These are phyloP conservation scores for Tragelaphus strepsiceros DNA, from an alignment of 2,113 vertebrate species.

Conservation along the genomic window DNA sequence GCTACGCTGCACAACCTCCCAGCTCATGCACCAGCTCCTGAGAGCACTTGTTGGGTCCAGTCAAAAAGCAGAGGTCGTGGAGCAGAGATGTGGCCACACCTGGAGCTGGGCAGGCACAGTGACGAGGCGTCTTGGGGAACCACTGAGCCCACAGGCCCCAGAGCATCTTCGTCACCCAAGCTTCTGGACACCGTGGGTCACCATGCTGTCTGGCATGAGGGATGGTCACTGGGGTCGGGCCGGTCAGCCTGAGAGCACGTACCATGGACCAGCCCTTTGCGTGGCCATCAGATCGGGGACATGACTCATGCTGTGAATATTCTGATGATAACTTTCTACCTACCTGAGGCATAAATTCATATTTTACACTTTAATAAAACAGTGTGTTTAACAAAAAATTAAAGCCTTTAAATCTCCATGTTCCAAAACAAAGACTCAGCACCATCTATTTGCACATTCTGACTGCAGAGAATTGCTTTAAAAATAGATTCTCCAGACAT, in stretches of 20 bases:
- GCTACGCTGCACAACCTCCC: neutral
- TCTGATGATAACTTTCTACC: too few species aligned
- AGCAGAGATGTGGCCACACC: too few species aligned
- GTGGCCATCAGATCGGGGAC: neutral
- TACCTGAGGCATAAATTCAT: neutral
- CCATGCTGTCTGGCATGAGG: neutral
- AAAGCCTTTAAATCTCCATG: neutral
- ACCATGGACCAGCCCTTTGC: neutral
- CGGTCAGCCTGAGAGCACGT: neutral
- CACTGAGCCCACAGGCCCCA: neutral
- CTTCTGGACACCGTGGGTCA: neutral
- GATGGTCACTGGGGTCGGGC: neutral
- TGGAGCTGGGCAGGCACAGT: neutral
- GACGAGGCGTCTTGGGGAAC: neutral
- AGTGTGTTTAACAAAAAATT: neutral
- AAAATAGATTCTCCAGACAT: neutral
- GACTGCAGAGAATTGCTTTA: neutral
- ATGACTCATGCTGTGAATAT: neutral
- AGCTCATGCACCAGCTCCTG: rapidly evolving
- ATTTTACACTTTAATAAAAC: neutral
- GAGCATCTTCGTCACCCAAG: neutral
- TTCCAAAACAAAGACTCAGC: neutral
- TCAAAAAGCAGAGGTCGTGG: neutral
- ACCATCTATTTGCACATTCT: neutral
- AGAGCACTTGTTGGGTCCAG: neutral